Base-by-base conservation (phyloP, 1,140 invertebrate genomes). In the Nautilus pompilius region DNA sequence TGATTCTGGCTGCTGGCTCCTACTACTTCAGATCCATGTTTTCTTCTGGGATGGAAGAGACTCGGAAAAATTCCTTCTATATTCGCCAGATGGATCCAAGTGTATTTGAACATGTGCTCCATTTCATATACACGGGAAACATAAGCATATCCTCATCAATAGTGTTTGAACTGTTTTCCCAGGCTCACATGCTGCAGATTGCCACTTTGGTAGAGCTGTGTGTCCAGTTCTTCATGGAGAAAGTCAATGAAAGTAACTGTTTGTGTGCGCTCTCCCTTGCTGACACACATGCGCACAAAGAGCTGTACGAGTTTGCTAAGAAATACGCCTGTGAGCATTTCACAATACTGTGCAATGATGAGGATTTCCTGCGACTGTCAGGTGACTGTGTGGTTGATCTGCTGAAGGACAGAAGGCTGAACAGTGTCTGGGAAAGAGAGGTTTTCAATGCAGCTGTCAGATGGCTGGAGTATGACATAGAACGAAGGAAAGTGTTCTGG, bases 21-120 rank as follows among this genome's bases (percentile, higher is more conserved):
- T 62, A 73, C 3, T 80, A 80, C 45, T 45, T 45, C 45, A 63
- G 71, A 60, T 75, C 74, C 3, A 80, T 80, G 78, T 80, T 80
- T 64, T 70, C 72, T 3, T 78, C 74, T 13, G 76, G 76, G 8
- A 80, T 80, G 78, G 75, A 74, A 45, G 78, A 80, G 53, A 75
- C 74, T 53, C 60, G 69, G 5, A 77, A 78, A 60, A 70, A 69
- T 29, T 63, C 66, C 2, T 72, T 80, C 24, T 69, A 74, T 17
- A 65, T 80, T 24, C 71, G 74, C 33, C 71, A 78, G 57, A 65
- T 80, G 5, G 76, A 77, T 41, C 63, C 70, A 13, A 26, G 60
- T 1, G 75, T 80, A 15, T 80, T 80, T 73, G 73, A 74, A 49
- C 67, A 71, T 34, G 69, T 78, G 15, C 56, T 80, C 2, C 71